phyloP scores from a whole-genome alignment of 2,113 vertebrate genomes.

The Hucho hucho region DNA sequence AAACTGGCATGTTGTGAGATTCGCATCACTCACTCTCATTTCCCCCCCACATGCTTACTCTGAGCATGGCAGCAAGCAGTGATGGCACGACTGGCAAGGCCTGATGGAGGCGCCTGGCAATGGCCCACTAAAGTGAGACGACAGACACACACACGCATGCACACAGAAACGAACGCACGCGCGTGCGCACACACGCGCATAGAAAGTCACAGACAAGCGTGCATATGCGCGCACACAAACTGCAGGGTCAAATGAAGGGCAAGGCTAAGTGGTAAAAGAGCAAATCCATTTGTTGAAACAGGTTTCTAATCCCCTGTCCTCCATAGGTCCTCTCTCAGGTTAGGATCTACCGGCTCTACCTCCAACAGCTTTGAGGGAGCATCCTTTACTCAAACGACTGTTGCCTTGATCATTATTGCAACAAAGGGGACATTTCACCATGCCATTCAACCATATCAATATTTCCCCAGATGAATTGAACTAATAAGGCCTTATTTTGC shows the following conservation, averaged over 20 bases:
- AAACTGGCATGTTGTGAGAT: slow-evolving; percentile 93
- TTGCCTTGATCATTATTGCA: slow-evolving; percentile 72
- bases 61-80: slow-evolving; percentile 63
- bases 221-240: slow-evolving; percentile 21
- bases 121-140: not conserved
- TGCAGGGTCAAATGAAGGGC: not conserved
- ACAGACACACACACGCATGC: not conserved
- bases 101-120: slow-evolving; percentile 40
- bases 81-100: slow-evolving; percentile 66
- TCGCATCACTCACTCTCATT: slow-evolving; percentile 76
- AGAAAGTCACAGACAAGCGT: slow-evolving; percentile 1
- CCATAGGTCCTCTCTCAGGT: slow-evolving; percentile 45
- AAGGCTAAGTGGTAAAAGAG: slow-evolving; percentile 55
- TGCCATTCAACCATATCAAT: slow-evolving; percentile 70
- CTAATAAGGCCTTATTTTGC: slow-evolving; percentile 75
- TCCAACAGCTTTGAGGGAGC: slow-evolving; percentile 61
- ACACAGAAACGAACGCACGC: slow-evolving; percentile 23
- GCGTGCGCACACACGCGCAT: slow-evolving; percentile 4
- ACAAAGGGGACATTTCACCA: slow-evolving; percentile 71
- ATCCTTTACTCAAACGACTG: slow-evolving; percentile 70
- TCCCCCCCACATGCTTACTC: slow-evolving; percentile 77
- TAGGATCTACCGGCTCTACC: slow-evolving; percentile 68
- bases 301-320: slow-evolving; percentile 60
- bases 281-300: slow-evolving; percentile 67
- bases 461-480: slow-evolving; percentile 72